Evolutionary conservation across 2,888 invertebrate species (phyloP), one percentile per base, ranked within the genome.

Genomic region (Mycalesis mineus): DNA sequence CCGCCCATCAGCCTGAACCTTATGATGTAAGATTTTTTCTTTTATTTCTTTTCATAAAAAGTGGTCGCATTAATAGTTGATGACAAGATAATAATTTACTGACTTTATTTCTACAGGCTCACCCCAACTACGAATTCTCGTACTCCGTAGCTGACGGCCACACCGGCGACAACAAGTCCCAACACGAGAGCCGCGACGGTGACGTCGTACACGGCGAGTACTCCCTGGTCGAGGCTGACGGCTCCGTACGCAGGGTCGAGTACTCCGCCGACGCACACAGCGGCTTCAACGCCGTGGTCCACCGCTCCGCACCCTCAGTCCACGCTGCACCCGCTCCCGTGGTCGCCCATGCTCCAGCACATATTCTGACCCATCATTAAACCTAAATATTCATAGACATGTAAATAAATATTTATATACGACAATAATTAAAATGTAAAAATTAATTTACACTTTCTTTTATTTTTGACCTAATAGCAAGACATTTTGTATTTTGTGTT

Each of bases 121-220:
- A 88, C 69, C 90, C 91, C 39, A 86, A 89, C 67, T 91, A 92
- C 77, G 83, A 88, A 52, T 91, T 89, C 75, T 83, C 84, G 49
- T 91, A 91, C 73, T 86, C 90, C n/a, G 91, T 90, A 2, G 80
- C 89, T 59, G 91, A 91, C 66, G 80, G 80, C 6, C 90, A 91
- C 68, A 91, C 91, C 53, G 91, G 91, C n/a, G 91, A 91, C 78
- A 84, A 85, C 71, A 91, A 91, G 76, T 87, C 84, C 65, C 91
- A 91, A 71, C 81, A 86, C 56, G 91, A 91, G 75, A 72, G 80
- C 65, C 84, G 89, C 58, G 89, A 91, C 74, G 93, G 92, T 1
- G 88, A 92, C 69, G 84, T 80, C 33, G 92, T 93, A 58, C 88
- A 91, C 70, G 92, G 92, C 55, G 73, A 76, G 48, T 84, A 84